Conservation (phyloP, 2,113 vertebrate species). For the Pavo muticus region DNA sequence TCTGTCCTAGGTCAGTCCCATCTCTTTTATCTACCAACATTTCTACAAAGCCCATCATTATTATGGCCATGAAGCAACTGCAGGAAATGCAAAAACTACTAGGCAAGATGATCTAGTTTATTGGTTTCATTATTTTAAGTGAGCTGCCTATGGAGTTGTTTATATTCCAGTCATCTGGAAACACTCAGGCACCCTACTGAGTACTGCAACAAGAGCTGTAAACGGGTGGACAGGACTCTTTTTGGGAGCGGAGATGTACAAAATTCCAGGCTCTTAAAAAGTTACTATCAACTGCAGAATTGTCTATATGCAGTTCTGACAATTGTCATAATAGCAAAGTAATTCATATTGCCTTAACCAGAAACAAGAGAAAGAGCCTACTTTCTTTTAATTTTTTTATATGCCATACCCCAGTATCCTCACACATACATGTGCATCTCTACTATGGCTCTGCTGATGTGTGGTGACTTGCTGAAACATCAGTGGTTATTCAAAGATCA, state of each 20-base stretch:
- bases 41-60: not conserved
- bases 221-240: not conserved
- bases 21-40: not conserved
- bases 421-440: rapidly evolving
- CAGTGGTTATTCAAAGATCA: not conserved
- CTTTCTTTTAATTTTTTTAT: not conserved
- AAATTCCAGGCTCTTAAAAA: not conserved
- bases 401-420: not conserved
- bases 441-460: not conserved
- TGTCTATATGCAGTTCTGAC: not conserved
- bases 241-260: not conserved
- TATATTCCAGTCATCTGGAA: constrained; percentile 10
- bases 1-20: not conserved
- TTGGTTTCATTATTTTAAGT: not conserved
- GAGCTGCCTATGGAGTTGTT: not conserved
- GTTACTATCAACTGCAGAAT: not conserved
- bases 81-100: not conserved
- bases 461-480: not conserved
- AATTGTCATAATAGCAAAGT: not conserved
- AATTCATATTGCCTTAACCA: not conserved
- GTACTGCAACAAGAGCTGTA: not conserved
- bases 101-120: not conserved
- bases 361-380: not conserved
- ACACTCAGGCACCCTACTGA: not conserved
- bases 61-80: not conserved